Conservation (phyloP, 2,888 invertebrate genomes). For the Belgica antarctica region DNA sequence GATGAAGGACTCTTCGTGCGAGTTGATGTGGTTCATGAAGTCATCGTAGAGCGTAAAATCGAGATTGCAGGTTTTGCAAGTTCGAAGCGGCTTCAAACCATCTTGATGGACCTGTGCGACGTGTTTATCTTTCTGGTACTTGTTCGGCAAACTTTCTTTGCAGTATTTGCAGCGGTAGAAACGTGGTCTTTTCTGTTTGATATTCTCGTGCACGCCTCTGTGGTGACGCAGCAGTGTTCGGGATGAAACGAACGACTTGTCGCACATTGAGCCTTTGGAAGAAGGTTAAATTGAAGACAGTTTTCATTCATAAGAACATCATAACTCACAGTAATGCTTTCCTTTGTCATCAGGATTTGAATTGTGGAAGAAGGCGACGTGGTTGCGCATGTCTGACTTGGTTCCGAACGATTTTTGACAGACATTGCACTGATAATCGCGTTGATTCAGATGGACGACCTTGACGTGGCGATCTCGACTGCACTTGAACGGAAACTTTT, state of each 20-base stretch:
- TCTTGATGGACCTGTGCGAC: background rate
- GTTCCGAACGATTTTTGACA: background rate
- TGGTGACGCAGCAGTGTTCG: background rate
- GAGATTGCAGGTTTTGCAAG: background rate
- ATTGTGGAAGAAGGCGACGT: background rate
- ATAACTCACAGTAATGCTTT: background rate
- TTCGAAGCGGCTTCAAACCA: background rate
- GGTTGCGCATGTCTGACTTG: background rate
- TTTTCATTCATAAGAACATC: background rate
- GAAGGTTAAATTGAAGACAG: background rate
- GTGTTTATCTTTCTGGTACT: conserved; percentile 9
- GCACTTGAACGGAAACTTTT: background rate
- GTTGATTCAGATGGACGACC: background rate
- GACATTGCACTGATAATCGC: background rate
- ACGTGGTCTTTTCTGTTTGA: conserved; percentile 12
- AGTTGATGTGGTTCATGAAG: background rate
- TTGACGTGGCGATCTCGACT: background rate
- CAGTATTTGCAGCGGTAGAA: background rate
- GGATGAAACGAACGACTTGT: background rate
- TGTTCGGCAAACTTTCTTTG: background rate
- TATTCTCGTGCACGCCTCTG: conserved; percentile 16
- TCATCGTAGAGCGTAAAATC: background rate
- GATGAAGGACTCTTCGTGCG: background rate
- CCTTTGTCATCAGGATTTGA: background rate
- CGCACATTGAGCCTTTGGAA: background rate